Percentiles rank a stretch among this genome's conserved stretches.
phyloP scores from a whole-genome alignment of 2,113 vertebrate species.

The Macrotus californicus region DNA sequence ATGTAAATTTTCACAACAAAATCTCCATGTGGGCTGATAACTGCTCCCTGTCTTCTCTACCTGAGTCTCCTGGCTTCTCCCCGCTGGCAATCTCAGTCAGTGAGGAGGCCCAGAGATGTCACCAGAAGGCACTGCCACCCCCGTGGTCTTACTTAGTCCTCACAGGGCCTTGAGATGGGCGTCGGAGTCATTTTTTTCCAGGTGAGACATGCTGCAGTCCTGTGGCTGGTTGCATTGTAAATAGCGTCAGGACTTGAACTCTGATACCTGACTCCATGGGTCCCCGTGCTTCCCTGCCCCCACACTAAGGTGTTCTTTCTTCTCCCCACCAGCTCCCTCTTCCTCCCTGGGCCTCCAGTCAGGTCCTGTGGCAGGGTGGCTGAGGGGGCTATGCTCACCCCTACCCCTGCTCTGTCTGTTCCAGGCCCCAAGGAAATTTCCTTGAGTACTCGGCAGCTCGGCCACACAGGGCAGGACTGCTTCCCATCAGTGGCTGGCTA shows the following conservation, averaged over 20 bases:
- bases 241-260: background rate
- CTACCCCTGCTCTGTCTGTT: background rate
- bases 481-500: background rate
- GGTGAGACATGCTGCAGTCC: background rate
- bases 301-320: background rate
- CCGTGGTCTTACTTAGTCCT: background rate
- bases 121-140: background rate
- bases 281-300: rapidly evolving
- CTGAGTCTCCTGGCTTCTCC: background rate
- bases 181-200: background rate
- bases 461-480: background rate
- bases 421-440: background rate
- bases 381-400: background rate
- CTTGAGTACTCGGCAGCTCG: background rate
- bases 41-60: background rate
- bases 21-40: background rate
- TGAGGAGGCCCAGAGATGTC: background rate
- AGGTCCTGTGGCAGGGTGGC: background rate
- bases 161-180: background rate
- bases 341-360: background rate
- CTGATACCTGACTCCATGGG: background rate
- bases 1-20: background rate
- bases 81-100: background rate
- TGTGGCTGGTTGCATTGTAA: background rate
- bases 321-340: background rate